Percentiles rank a stretch among this genome's conserved stretches.
These are phyloP conservation scores for Cettia cetti DNA, from an alignment of 2,113 vertebrate genomes.

Conservation along the genomic window DNA sequence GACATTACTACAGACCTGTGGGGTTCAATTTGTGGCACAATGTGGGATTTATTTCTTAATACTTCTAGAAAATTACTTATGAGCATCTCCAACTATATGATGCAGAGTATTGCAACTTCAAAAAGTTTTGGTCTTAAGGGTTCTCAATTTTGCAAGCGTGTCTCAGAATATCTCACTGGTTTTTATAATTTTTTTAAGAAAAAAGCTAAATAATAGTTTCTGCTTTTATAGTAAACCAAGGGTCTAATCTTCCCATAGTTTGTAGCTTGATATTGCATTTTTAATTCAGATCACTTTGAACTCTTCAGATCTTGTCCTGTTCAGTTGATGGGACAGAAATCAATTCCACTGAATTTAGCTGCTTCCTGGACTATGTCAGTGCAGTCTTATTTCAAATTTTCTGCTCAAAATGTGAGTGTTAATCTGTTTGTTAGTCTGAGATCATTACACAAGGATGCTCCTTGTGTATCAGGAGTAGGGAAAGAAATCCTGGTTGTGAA, in stretches of 20 bases:
- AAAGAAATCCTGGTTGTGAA: not conserved
- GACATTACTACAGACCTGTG: not conserved
- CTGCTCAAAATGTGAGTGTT: not conserved
- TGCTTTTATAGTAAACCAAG: not conserved
- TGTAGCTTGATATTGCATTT: not conserved
- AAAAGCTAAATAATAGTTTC: not conserved
- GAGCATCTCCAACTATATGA: not conserved
- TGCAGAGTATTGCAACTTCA: not conserved
- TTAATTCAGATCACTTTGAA: not conserved
- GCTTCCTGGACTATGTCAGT: not conserved
- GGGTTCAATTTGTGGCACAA: not conserved
- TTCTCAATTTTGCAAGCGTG: not conserved
- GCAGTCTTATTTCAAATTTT: not conserved
- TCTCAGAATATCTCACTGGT: not conserved
- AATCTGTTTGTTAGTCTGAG: not conserved
- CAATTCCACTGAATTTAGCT: not conserved
- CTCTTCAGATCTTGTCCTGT: not conserved
- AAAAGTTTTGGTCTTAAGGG: not conserved
- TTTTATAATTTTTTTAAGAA: not conserved
- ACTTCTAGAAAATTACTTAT: not conserved
- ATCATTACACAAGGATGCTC: not conserved
- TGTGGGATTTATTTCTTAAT: not conserved
- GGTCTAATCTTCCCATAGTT: not conserved
- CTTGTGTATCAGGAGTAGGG: not conserved
- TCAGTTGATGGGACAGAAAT: not conserved